phyloP scores from a whole-genome alignment of 2,888 invertebrate genomes.

The Aphrophora alni region DNA sequence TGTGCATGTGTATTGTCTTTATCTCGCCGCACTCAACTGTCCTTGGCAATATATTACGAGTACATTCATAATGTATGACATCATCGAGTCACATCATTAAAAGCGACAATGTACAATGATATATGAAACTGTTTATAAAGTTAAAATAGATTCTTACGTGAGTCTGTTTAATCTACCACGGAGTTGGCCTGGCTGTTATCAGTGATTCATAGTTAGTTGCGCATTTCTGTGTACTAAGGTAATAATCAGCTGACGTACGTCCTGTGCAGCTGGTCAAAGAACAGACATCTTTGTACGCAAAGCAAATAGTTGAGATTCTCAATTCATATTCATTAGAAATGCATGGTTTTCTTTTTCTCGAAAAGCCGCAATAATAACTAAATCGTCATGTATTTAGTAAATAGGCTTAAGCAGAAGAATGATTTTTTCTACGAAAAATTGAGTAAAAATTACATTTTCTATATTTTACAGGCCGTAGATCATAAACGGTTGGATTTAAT shows the following conservation, averaged over 20 bases:
- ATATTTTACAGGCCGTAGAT: too few species aligned
- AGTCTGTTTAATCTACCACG: not conserved
- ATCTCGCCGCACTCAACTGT: not conserved
- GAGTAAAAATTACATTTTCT: too few species aligned
- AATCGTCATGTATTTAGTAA: too few species aligned
- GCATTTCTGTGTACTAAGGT: not conserved
- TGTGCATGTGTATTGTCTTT: too few species aligned
- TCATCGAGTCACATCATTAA: not conserved
- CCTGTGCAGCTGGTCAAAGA: not conserved
- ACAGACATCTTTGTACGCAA: too few species aligned
- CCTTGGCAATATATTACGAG: not conserved
- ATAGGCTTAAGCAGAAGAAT: too few species aligned
- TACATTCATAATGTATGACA: not conserved
- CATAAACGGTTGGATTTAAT: too few species aligned
- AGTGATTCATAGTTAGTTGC: not conserved
- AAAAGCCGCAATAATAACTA: too few species aligned
- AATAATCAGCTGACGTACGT: not conserved
- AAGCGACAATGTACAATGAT: not conserved
- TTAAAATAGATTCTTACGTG: not conserved
- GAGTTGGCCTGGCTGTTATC: not conserved
- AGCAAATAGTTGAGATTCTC: too few species aligned
- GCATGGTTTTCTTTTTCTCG: too few species aligned
- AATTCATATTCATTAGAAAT: too few species aligned
- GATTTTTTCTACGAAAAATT: too few species aligned
- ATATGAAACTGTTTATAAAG: not conserved